Base-by-base conservation (phyloP, 2,888 invertebrate species). In the Sthenelais limicola region DNA sequence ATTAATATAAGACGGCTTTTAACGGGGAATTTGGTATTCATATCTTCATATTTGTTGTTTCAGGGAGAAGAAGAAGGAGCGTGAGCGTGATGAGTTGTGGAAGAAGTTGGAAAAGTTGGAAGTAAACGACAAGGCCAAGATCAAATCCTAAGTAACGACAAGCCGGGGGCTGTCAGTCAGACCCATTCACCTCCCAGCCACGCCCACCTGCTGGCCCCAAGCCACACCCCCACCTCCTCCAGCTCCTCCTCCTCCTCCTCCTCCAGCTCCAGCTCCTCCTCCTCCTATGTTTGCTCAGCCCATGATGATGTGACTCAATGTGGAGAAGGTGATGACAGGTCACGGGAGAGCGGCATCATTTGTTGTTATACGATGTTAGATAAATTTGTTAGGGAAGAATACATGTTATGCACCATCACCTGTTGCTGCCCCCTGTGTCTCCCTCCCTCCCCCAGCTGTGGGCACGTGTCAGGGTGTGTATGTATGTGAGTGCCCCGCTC, bases 71-170 rank as follows among this genome's bases (percentile, higher is more conserved):
- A 94, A 96, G 91, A 91, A 95, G 90, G 95, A 97, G 91, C 92
- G 97, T 91, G 95, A 98, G 91, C 91, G 97, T 89, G 96, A 96
- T 89, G 98, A 99, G 90, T 90, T 99, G 89, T 99, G 99, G 99
- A 88, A 87, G 80, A 85, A 85, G 75, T 82, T 90, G 78, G 88
- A 89, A 71, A 83, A 82, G 71, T 79, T 87, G 71, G 84, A 86
- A 77, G 74, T 86, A 51, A 84, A 82, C 76, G 62, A 71, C 24
- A 62, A 58, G 48, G 47, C 43, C 48, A 71, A 71, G 62, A 33
- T 56, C 43, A 70, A 70, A 48, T 32, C 51, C 30, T 68, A 68
- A 62, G 62, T 38, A 3, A 38, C 18, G 24, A 12, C 62, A 62
- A 35, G 38, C 62, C 35, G 62, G 38, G 62, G 43, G 38, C 62